A percentile compares a stretch with the other conserved stretches of the same genome.
Conservation (phyloP, 2,888 invertebrate genomes). For the Ametastegia equiseti region DNA sequence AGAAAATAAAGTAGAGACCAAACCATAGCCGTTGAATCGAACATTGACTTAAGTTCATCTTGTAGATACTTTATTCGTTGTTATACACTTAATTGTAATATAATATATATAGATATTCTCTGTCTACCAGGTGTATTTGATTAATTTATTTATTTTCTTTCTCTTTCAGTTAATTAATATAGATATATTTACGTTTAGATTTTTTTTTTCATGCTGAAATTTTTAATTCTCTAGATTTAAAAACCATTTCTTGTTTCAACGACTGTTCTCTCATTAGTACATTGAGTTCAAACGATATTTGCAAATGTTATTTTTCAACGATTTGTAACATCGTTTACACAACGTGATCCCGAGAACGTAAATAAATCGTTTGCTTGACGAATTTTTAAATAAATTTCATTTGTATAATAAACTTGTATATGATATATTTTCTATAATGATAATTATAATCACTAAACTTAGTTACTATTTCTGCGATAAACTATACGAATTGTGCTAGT, state of each 20-base stretch:
- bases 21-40: slow-evolving; percentile 13
- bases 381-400: background rate
- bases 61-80: slow-evolving; percentile 50
- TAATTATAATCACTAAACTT: background rate
- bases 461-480: background rate
- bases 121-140: slow-evolving; percentile 18
- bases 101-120: slow-evolving; percentile 18
- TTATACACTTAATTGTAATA: slow-evolving; percentile 41
- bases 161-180: background rate
- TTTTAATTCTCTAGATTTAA: background rate
- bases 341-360: background rate
- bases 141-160: background rate
- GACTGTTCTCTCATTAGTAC: background rate
- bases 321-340: background rate
- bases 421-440: slow-evolving; percentile 9
- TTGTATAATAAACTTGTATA: slow-evolving; percentile 6
- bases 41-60: slow-evolving; percentile 3
- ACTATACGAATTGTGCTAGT: slow-evolving; percentile 34
- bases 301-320: background rate
- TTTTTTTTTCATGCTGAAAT: background rate
- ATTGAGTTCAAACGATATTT: background rate
- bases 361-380: background rate
- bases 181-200: background rate
- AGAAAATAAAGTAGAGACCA: background rate
- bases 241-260: background rate